phyloP scores from a whole-genome alignment of 2,113 vertebrate genomes.

The Pedionomus torquatus region DNA sequence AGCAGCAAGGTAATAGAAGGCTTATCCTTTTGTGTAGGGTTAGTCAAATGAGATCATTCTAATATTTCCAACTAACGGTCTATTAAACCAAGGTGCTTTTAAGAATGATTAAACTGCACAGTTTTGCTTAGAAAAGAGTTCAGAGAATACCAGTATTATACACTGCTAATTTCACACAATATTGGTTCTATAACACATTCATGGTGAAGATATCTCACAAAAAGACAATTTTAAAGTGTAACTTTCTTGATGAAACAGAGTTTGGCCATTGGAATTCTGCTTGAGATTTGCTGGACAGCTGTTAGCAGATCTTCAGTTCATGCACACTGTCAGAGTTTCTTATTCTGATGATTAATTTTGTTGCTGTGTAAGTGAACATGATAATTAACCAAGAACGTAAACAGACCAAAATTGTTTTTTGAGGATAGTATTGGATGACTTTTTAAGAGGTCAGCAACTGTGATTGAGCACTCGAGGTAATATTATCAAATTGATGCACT shows the following conservation, averaged over 20 bases:
- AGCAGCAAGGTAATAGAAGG: neutral
- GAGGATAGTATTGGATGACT: neutral
- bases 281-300: constrained; percentile 11
- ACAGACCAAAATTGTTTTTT: neutral
- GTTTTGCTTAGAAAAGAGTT: neutral
- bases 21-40: neutral
- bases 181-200: constrained; percentile 6
- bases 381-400: neutral
- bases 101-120: neutral
- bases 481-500: neutral
- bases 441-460: neutral
- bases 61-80: neutral
- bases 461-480: neutral
- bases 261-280: neutral
- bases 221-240: neutral
- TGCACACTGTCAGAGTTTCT: neutral
- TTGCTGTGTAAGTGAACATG: neutral
- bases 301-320: constrained; percentile 21
- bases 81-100: neutral
- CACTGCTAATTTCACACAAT: neutral
- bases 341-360: constrained; percentile 8
- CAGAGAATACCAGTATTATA: neutral
- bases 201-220: neutral
- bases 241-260: neutral
- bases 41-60: neutral